A percentile compares a stretch with the other conserved stretches of the same genome.
These are phyloP conservation scores for Drosophila sulfurigaster DNA, from an alignment of 1,140 invertebrate species.

Conservation along the genomic window DNA sequence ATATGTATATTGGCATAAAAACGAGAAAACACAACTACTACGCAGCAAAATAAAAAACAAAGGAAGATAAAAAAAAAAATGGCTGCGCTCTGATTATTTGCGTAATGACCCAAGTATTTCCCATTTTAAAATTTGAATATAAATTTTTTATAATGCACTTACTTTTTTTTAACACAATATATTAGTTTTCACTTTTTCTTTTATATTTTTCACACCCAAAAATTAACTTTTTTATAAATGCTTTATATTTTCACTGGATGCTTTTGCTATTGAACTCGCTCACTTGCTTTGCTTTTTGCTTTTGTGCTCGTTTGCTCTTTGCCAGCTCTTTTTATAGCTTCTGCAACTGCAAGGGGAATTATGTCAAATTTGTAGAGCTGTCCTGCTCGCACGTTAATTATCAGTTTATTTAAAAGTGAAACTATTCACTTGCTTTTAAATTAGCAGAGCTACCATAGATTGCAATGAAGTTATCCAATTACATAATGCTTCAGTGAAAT, in stretches of 20 bases:
- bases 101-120: neutral
- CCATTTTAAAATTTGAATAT: neutral
- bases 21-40: conserved; percentile 5
- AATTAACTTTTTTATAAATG: conserved; percentile 18
- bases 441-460: neutral
- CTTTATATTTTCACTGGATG: conserved; percentile 8
- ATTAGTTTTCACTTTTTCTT: conserved; percentile 21
- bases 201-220: conserved; percentile 5
- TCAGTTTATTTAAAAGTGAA: neutral
- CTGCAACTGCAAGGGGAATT: conserved; percentile 22
- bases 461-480: neutral
- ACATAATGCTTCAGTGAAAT: neutral
- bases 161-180: conserved; percentile 12
- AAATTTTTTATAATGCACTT: conserved; percentile 10
- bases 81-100: conserved; percentile 8
- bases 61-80: conserved; percentile 28
- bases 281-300: conserved; percentile 18
- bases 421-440: neutral
- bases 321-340: conserved; percentile 32
- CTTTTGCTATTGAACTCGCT: neutral
- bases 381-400: conserved; percentile 3
- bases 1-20: conserved; percentile 11
- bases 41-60: conserved; percentile 6
- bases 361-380: neutral
- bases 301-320: neutral